Base-by-base conservation (phyloP, 92 coral and sea anemone genomes). In the Porites rus region DNA sequence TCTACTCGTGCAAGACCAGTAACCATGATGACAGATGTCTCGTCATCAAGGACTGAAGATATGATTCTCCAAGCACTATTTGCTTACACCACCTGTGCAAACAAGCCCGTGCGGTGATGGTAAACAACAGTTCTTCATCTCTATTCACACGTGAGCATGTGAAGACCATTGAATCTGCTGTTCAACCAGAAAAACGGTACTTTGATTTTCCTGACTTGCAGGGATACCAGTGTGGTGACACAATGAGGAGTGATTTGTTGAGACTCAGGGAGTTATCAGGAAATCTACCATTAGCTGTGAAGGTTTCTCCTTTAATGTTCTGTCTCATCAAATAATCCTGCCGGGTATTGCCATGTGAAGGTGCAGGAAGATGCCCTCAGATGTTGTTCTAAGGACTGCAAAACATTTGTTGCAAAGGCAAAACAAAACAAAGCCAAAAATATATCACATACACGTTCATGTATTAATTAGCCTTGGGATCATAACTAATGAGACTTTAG, bases 381-480 rank as follows among this genome's bases (percentile, higher is more conserved):
- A 16, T 79, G 74, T 28, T 28, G 31, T 28, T 28, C 31, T 28
- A 28, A 28, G 31, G 31, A 28, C 31, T 28, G 31, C 74, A 79
- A 64, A 21, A 24, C 54, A 24, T 13, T 46, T 38, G 65, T 79
- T 61, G 58, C 56, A 16, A 62, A 58, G 65, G 84, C 84, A 9
- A 62, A 64, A 51, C 84, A 79, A 38, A 53, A 62, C 50, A 79
- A 62, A 7, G 51, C 72, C 0, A 50, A 71, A 60, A 79, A 25
- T 20, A 79, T 79, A 11, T 79, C 25, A 74, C 65, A 63, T 65
- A 12, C 84, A 79, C n/a, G 56, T 79, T 10, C 84, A 79, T 20
- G 12, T 78, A 8, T 4, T 63, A 3, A 18, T 78, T 28, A 25
- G 69, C 28, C 28, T 65, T 24, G 43, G 69, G 19, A 7, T 65